Evolutionary conservation across 53 echinoderm and acorn worm species (phyloP).

Genomic region (Echinarachnius parma): DNA sequence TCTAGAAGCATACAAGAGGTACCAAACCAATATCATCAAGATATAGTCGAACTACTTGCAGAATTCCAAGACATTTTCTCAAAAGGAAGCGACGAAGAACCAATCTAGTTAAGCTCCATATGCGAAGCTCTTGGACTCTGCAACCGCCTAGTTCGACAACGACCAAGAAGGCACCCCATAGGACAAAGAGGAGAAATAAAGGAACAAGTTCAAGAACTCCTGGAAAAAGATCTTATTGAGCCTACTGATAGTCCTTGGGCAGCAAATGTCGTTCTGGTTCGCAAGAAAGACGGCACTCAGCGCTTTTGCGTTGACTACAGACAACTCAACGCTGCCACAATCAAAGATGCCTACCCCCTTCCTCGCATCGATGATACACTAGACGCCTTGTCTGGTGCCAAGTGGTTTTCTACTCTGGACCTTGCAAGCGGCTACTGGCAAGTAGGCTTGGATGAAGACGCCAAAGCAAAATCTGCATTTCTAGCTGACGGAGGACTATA

Average conservation of each 20-base stretch:
- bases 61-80: conserved; percentile 16
- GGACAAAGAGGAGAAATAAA: conserved; percentile 42
- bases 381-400: conserved; percentile 33
- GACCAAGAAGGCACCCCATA: conserved; percentile 37
- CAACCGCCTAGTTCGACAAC: not conserved
- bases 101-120: not conserved
- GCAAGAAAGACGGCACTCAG: conserved; percentile 36
- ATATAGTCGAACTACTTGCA: not conserved
- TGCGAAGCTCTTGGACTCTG: too few species aligned
- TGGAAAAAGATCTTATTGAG: conserved; percentile 39
- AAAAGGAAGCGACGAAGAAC: not conserved
- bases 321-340: conserved; percentile 23
- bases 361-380: conserved; percentile 34
- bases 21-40: not conserved
- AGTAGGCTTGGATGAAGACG: conserved; percentile 28
- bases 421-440: conserved; percentile 50
- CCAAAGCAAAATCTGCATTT: conserved; percentile 36
- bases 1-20: not conserved
- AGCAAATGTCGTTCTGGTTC: conserved; percentile 31
- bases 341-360: conserved; percentile 46
- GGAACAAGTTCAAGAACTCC: conserved; percentile 30
- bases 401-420: conserved; percentile 41
- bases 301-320: conserved; percentile 49
- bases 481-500: conserved; percentile 16
- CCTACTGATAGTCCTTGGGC: conserved; percentile 55